A percentile compares a stretch with the other conserved stretches of the same genome.
Conservation (phyloP, 2,888 invertebrate species). For the Netelia inedita region DNA sequence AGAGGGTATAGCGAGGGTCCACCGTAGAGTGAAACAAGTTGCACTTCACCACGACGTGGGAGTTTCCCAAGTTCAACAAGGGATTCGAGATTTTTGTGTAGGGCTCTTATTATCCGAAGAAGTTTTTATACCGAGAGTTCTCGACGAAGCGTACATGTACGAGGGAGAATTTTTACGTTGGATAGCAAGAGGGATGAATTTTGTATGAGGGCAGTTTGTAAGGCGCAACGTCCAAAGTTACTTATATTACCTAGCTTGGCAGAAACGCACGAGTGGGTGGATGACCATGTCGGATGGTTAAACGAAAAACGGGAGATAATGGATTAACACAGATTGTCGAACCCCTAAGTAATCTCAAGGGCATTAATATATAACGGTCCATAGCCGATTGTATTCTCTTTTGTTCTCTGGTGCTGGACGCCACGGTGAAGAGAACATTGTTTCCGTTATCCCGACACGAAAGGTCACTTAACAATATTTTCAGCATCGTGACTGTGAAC, state of each 20-base stretch:
- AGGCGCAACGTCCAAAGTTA: background rate
- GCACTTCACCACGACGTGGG: constrained; percentile 17
- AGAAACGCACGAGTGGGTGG: background rate
- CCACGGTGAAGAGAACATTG: too few relatives aligned
- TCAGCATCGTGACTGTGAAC: too few relatives aligned
- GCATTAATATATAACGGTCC: too few relatives aligned
- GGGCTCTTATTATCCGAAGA: constrained; percentile 3
- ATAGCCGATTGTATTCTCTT: too few relatives aligned
- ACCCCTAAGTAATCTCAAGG: too few relatives aligned
- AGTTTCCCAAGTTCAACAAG: constrained; percentile 24
- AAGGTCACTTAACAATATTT: too few relatives aligned
- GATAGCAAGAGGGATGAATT: background rate
- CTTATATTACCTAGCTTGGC: background rate
- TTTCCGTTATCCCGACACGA: too few relatives aligned
- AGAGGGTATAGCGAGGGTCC: background rate
- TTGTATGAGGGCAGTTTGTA: background rate
- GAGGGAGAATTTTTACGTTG: background rate
- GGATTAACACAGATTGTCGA: too few relatives aligned
- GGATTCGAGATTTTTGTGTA: constrained; percentile 31
- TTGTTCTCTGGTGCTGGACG: too few relatives aligned
- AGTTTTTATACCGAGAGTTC: background rate
- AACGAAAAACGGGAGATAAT: too few relatives aligned
- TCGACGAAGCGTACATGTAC: background rate
- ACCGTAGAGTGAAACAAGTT: constrained; percentile 4
- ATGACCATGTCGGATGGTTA: too few relatives aligned